phyloP scores from a whole-genome alignment of 2,113 vertebrate species.

The Clarias gariepinus region DNA sequence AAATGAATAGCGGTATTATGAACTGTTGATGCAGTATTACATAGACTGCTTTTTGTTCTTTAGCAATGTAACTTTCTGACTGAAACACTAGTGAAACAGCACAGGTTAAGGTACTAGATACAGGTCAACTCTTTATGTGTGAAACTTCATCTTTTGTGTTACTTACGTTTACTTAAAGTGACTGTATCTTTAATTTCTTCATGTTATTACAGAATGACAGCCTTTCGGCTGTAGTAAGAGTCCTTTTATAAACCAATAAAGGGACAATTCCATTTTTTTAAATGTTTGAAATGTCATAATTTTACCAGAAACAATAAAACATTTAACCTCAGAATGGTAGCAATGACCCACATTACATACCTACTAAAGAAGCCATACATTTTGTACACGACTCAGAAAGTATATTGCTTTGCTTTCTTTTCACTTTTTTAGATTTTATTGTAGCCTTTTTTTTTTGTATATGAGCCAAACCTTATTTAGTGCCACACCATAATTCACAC shows the following conservation, averaged over 20 bases:
- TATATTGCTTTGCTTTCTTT: slow-evolving; percentile 10
- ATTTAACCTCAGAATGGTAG: slow-evolving; percentile 14
- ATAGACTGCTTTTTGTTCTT: background rate
- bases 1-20: background rate
- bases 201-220: background rate
- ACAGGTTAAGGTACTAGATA: slow-evolving; percentile 44
- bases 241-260: background rate
- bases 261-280: background rate
- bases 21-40: slow-evolving; percentile 2
- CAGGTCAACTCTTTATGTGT: slow-evolving; percentile 24
- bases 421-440: slow-evolving; percentile 13
- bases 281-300: background rate
- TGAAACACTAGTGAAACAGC: slow-evolving; percentile 40
- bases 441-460: slow-evolving; percentile 37
- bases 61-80: slow-evolving; percentile 16
- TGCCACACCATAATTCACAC: slow-evolving; percentile 39
- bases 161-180: background rate
- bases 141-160: slow-evolving; percentile 5
- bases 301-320: background rate
- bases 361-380: background rate
- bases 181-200: background rate
- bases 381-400: background rate
- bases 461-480: slow-evolving; percentile 49
- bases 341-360: background rate
- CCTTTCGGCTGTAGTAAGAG: background rate